Percentiles rank a stretch among this genome's conserved stretches.
These are phyloP conservation scores for Tuberolachnus salignus DNA, from an alignment of 2,888 invertebrate genomes.

Conservation along the genomic window DNA sequence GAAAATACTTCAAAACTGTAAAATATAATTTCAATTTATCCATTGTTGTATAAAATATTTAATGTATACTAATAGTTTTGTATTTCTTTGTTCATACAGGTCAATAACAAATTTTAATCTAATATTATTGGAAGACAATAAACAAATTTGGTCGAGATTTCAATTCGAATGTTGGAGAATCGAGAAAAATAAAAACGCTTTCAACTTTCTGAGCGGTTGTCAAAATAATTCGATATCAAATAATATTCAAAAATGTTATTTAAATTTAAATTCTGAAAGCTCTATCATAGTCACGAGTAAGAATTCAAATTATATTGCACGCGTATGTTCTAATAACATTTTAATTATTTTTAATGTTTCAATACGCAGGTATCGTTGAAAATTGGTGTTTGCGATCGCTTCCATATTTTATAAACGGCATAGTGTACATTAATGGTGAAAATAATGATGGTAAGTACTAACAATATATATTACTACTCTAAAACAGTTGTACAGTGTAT, in stretches of 20 bases:
- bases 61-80: neutral
- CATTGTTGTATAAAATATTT: neutral
- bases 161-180: slow-evolving; percentile 16
- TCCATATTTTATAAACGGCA: slow-evolving; percentile 30
- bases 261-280: slow-evolving; percentile 15
- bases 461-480: neutral
- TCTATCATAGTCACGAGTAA: slow-evolving; percentile 37
- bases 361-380: slow-evolving; percentile 22
- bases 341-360: neutral
- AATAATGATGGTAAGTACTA: slow-evolving; percentile 26
- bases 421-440: slow-evolving; percentile 12
- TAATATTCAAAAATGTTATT: slow-evolving; percentile 9
- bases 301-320: neutral
- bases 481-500: neutral
- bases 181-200: slow-evolving; percentile 14
- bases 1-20: slow-evolving; percentile 51
- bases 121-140: slow-evolving; percentile 25
- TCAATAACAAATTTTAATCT: slow-evolving; percentile 12
- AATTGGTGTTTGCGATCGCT: slow-evolving; percentile 30
- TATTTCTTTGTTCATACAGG: neutral
- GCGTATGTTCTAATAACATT: neutral
- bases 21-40: neutral
- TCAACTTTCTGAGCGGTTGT: slow-evolving; percentile 5
- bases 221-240: neutral
- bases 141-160: slow-evolving; percentile 37